Evolutionary conservation across 2,113 vertebrate species (phyloP), one percentile per base, ranked within the genome.

Genomic region (Xiphophorus couchianus): DNA sequence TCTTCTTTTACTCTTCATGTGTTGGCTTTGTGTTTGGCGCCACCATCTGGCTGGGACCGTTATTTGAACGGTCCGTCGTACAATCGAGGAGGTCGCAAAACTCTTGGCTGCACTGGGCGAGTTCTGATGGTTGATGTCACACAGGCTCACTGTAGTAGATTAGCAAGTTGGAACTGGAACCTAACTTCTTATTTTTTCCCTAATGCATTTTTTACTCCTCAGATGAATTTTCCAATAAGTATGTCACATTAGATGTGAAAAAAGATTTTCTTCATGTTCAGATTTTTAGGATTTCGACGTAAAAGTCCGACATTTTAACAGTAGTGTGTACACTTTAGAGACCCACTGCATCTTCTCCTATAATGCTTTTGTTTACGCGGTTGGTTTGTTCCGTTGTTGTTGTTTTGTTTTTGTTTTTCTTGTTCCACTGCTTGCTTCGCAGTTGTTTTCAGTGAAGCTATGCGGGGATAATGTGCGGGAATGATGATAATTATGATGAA

Each of bases 401-500:
- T 11, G 10, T 37, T 37, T 37, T 37, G 35, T 37, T 37, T 37
- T 35, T 93, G 89, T 83, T 42, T 29, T 82, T 64, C 54, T 77
- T 74, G 77, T 82, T 48, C 15, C 15, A 63, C 71, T 82, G 80
- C 86, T 76, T 66, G 71, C 82, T 86, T 88, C 76, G 66, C 83
- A 87, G 80, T 89, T 76, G 79, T 76, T 80, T 85, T 33, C 73
- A 80, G 88, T 78, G 80, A 76, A 67, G 72, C 84, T 77, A 75
- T 81, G 82, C 86, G 77, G 89, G 82, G 83, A 82, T 84, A 84
- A 90, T 84, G 82, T 37, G 35, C 35, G 35, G 35, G 35, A 12
- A 86, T 84, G 86, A 90, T 86, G 84, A 86, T 87, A 81, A 86
- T 86, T 77, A 86, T 67, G 84, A 87, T 79, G 82, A 90, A 86